A percentile compares a stretch with the other conserved stretches of the same genome.
Evolutionary conservation across 2,888 invertebrate species (phyloP).

Genomic region (Venusia cambrica): DNA sequence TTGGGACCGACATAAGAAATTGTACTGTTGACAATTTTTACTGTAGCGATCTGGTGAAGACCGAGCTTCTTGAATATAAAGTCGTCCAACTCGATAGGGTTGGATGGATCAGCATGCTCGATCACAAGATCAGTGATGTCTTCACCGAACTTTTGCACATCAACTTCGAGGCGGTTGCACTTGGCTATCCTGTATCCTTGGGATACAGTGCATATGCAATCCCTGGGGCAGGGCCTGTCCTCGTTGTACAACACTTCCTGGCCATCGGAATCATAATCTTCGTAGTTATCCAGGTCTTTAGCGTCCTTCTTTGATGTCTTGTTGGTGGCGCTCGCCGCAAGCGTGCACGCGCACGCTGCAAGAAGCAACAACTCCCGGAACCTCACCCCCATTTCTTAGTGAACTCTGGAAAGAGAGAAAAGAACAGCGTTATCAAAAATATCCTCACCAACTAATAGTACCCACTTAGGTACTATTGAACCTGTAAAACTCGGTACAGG

Average conservation of each 20-base stretch:
- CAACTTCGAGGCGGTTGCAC: constrained; percentile 85
- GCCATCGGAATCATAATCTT: constrained; percentile 67
- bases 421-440: constrained; percentile 1
- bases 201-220: constrained; percentile 82
- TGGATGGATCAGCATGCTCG: constrained; percentile 81
- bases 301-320: constrained; percentile 61
- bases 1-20: constrained; percentile 84
- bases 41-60: constrained; percentile 83
- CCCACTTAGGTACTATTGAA: too few relatives aligned
- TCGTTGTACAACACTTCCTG: constrained; percentile 74
- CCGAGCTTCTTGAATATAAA: constrained; percentile 83
- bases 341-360: constrained; percentile 68
- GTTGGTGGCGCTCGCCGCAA: constrained; percentile 60
- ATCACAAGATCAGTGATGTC: constrained; percentile 85
- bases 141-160: constrained; percentile 84
- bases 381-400: constrained; percentile 74
- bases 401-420: constrained; percentile 69
- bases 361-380: constrained; percentile 76
- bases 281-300: constrained; percentile 61
- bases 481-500: too few relatives aligned
- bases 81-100: constrained; percentile 81
- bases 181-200: constrained; percentile 83
- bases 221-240: constrained; percentile 81
- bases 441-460: too few relatives aligned
- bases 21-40: constrained; percentile 86